Conservation (phyloP, 2,888 invertebrate species). For the Ptychoptera albimana region DNA sequence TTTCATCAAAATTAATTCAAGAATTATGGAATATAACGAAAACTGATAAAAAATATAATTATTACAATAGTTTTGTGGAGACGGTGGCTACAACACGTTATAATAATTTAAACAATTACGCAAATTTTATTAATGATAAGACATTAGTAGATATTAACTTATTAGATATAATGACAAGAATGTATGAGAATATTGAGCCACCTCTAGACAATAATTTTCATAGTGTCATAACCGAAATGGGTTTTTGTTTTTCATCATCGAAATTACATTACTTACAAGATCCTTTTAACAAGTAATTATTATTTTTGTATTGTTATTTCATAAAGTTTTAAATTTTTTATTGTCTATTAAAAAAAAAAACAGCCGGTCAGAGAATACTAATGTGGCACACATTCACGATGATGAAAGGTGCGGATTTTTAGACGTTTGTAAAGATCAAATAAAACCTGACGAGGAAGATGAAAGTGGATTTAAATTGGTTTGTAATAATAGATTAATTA, state of each 20-base stretch:
- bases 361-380: too few relatives aligned
- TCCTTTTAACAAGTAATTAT: conserved; percentile 11
- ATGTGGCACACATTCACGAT: too few relatives aligned
- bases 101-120: conserved; percentile 15
- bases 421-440: too few relatives aligned
- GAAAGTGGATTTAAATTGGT: too few relatives aligned
- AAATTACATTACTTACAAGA: conserved; percentile 18
- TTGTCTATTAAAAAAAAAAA: too few relatives aligned
- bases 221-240: conserved; percentile 22
- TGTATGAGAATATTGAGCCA: conserved; percentile 1
- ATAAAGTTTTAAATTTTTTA: background rate
- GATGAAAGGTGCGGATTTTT: too few relatives aligned
- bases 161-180: conserved; percentile 12
- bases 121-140: conserved; percentile 17
- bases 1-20: conserved; percentile 19
- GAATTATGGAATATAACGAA: conserved; percentile 2
- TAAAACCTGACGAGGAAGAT: too few relatives aligned
- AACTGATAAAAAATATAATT: conserved; percentile 8
- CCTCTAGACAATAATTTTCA: conserved; percentile 11
- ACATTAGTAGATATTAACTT: conserved; percentile 15
- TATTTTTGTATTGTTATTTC: background rate
- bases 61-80: conserved; percentile 19
- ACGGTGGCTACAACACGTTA: conserved; percentile 15
- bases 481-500: too few relatives aligned
- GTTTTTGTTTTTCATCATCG: conserved; percentile 21